These are phyloP conservation scores for Cardinalis cardinalis DNA, from an alignment of 2,113 vertebrate genomes.

Conservation along the genomic window DNA sequence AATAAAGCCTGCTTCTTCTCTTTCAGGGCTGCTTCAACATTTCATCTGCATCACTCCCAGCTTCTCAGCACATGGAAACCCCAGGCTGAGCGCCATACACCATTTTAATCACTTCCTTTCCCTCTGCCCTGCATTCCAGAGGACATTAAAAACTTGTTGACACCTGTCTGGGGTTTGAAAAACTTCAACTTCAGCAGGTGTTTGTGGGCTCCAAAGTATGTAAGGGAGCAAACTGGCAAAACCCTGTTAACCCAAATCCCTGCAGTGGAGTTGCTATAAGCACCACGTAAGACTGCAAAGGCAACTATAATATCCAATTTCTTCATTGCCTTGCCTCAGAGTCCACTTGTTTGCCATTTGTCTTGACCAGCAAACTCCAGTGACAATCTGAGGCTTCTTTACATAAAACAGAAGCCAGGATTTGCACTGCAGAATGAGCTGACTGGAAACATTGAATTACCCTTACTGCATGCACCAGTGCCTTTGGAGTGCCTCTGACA, in stretches of 20 bases:
- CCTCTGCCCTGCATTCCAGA: background rate
- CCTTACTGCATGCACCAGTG: background rate
- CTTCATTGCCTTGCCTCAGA: background rate
- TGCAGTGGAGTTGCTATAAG: background rate
- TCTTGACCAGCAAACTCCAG: background rate
- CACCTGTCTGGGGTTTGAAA: slow-evolving; percentile 26
- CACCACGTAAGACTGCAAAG: background rate
- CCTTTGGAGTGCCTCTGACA: background rate
- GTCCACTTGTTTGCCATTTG: background rate
- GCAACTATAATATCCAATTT: background rate
- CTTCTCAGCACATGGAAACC: background rate
- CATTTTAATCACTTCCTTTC: background rate
- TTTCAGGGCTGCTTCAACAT: background rate
- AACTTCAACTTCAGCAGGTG: slow-evolving; percentile 22
- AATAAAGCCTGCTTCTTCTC: background rate
- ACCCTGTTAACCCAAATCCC: background rate
- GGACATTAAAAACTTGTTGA: slow-evolving; percentile 25
- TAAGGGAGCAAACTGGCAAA: background rate
- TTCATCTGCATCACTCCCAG: background rate
- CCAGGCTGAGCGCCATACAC: background rate
- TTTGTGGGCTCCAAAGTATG: background rate
- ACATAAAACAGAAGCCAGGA: background rate
- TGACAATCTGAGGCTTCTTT: background rate
- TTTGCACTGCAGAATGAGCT: background rate
- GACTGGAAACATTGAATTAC: background rate